Conservation (phyloP, 2,888 invertebrate genomes). For the Saturnia pavonia region DNA sequence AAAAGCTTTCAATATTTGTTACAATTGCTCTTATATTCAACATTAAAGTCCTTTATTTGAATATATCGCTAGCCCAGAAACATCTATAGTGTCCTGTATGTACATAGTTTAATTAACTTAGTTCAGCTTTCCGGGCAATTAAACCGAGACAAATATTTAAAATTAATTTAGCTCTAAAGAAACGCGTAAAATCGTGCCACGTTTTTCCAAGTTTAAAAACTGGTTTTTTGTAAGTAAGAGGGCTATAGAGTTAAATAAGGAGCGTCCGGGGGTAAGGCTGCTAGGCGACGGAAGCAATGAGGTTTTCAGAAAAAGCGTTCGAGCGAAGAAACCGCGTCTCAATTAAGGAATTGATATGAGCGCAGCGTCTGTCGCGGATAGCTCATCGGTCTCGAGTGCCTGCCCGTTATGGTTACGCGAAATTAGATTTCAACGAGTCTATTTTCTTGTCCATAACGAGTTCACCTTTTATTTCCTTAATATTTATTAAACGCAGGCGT, state of each 20-base stretch:
- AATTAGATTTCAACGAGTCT: conserved; percentile 82
- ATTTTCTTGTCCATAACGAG: conserved; percentile 65
- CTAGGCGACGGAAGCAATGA: conserved; percentile 36
- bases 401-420: conserved; percentile 78
- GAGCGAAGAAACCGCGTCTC: conserved; percentile 59
- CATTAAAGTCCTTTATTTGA: neutral
- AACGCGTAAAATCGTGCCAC: neutral
- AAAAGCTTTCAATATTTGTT: neutral
- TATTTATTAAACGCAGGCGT: conserved; percentile 47
- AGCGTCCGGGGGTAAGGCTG: conserved; percentile 30
- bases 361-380: conserved; percentile 73
- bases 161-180: neutral
- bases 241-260: conserved; percentile 16
- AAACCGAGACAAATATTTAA: neutral
- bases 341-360: conserved; percentile 80
- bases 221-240: conserved; percentile 17
- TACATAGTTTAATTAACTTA: neutral
- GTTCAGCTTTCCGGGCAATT: neutral
- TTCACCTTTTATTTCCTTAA: conserved; percentile 69
- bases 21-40: neutral
- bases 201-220: conserved; percentile 14
- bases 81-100: neutral
- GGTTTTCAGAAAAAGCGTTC: conserved; percentile 57
- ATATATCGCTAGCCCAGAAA: neutral
- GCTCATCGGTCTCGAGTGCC: conserved; percentile 76